Conservation (phyloP, 2,797 vertebrate genomes). For the Petrocephalus sullivani region DNA sequence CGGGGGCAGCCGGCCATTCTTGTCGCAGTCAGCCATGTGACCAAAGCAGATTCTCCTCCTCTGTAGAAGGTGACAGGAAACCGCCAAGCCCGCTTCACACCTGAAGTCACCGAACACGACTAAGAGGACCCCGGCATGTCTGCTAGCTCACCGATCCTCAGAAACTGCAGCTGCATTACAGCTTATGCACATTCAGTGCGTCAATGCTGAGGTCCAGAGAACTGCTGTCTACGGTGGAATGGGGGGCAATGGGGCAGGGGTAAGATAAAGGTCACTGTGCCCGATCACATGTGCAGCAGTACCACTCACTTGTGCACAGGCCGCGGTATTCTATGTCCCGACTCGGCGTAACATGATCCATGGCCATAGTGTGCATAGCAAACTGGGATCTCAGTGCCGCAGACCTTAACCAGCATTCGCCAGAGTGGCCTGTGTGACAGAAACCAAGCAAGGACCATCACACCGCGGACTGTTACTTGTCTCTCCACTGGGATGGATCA, state of each 20-base stretch:
- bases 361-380: neutral
- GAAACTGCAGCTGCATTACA: neutral
- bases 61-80: neutral
- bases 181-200: neutral
- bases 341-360: neutral
- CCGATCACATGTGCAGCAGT: neutral
- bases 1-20: neutral
- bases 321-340: neutral
- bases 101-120: neutral
- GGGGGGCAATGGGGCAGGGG: neutral
- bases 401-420: neutral
- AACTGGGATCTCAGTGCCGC: neutral
- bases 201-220: neutral
- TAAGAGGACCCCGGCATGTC: neutral
- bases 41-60: neutral
- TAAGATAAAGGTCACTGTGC: neutral
- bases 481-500: neutral
- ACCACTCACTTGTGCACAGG: neutral
- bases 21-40: neutral
- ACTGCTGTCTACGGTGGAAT: neutral
- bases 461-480: neutral
- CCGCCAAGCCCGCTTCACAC: neutral
- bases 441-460: neutral
- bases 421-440: neutral
- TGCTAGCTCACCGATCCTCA: neutral